Evolutionary conservation across 2,113 vertebrate genomes (phyloP).

Genomic region (Chloropsis hardwickii): DNA sequence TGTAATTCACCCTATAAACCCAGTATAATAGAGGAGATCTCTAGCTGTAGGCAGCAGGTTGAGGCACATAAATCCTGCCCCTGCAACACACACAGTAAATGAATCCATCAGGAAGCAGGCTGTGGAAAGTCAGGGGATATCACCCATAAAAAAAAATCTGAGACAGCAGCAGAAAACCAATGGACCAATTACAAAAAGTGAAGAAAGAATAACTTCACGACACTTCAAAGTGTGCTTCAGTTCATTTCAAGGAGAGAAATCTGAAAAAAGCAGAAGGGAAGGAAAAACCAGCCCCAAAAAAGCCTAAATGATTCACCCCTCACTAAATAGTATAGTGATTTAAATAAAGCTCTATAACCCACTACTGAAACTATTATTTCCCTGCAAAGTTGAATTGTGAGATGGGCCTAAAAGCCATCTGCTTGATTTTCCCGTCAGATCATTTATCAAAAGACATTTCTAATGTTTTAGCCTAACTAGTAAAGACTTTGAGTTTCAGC

Average conservation of each 20-base stretch:
- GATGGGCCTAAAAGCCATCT: conserved; percentile 39
- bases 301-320: neutral
- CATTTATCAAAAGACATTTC: conserved; percentile 54
- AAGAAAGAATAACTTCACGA: neutral
- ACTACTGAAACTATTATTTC: conserved; percentile 44
- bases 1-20: neutral
- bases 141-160: neutral
- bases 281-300: neutral
- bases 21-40: neutral
- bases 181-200: neutral
- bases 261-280: neutral
- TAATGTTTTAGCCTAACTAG: conserved; percentile 47
- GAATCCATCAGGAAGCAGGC: neutral
- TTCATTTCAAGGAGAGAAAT: neutral
- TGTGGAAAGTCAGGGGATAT: neutral
- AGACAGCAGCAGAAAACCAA: neutral
- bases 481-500: conserved; percentile 44
- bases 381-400: neutral
- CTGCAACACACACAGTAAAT: neutral
- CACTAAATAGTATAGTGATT: neutral
- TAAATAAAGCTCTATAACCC: conserved; percentile 34
- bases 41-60: neutral
- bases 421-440: conserved; percentile 55
- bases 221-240: neutral
- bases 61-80: neutral